Conservation (phyloP, 2,113 vertebrate genomes). For the Cheilinus undulatus region DNA sequence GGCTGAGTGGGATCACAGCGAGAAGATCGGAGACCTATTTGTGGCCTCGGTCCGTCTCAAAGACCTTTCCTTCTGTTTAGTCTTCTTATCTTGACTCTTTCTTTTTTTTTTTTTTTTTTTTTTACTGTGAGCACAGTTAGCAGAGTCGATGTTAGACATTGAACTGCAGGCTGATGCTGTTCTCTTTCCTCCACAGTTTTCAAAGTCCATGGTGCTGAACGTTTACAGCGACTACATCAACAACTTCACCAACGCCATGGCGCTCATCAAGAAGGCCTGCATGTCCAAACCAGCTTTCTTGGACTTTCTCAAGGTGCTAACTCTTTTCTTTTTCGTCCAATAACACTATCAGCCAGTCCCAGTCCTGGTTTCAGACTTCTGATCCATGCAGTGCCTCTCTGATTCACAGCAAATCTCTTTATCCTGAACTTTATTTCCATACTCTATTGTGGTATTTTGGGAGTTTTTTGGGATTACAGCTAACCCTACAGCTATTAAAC, state of each 20-base stretch:
- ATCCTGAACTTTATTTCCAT: too few species aligned
- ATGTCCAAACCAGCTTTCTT: conserved; percentile 91
- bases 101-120: background rate
- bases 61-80: background rate
- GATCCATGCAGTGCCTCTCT: too few species aligned
- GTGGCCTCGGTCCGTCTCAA: conserved; percentile 88
- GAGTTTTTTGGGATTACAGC: too few species aligned
- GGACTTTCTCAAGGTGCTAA: conserved; percentile 92
- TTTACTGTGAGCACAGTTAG: background rate
- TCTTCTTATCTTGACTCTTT: background rate
- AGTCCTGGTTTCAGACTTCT: too few species aligned
- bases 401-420: too few species aligned
- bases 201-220: conserved; percentile 94
- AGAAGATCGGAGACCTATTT: conserved; percentile 93
- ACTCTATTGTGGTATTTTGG: too few species aligned
- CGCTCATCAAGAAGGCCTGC: conserved; percentile 93
- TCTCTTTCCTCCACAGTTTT: conserved; percentile 84
- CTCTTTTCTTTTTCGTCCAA: background rate
- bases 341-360: too few species aligned
- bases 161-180: background rate
- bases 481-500: too few species aligned
- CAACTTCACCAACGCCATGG: conserved; percentile 94
- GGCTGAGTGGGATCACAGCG: conserved; percentile 89
- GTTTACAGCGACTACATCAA: conserved; percentile 97
- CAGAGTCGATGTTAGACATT: too few species aligned